Evolutionary conservation across 2,888 invertebrate genomes (phyloP).

Genomic region (Resseliella maxima): DNA sequence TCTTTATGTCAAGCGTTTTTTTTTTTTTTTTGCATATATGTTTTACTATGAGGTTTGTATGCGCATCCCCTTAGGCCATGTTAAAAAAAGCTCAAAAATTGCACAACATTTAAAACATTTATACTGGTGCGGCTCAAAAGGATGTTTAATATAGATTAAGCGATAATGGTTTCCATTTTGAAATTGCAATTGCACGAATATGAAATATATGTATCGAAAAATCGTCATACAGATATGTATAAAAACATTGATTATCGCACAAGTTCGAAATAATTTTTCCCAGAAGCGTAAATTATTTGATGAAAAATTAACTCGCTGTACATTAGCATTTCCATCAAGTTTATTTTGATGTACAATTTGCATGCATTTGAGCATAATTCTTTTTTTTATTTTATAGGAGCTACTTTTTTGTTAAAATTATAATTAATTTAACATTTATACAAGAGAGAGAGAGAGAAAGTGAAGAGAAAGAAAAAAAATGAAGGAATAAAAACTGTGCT

Average conservation of each 20-base stretch:
- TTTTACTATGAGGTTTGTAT: background rate
- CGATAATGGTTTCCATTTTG: background rate
- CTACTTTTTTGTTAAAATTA: background rate
- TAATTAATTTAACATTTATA: background rate
- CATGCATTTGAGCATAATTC: background rate
- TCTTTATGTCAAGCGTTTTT: background rate
- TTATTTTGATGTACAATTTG: background rate
- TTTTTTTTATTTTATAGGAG: background rate
- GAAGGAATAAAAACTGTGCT: background rate
- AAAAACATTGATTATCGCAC: background rate
- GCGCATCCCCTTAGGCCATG: background rate
- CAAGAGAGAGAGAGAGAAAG: no score
- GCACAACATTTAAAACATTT: background rate
- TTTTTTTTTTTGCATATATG: background rate
- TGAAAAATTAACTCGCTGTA: background rate
- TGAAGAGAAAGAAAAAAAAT: no score
- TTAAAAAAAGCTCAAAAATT: background rate
- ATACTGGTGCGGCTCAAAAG: background rate
- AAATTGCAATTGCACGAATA: background rate
- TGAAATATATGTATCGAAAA: no score
- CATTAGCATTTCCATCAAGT: slow-evolving; percentile 34
- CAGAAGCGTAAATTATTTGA: background rate
- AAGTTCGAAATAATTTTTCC: background rate
- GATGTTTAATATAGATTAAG: slow-evolving; percentile 19
- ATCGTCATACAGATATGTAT: no score